phyloP scores from a whole-genome alignment of 1,140 invertebrate genomes.

The Bombus terrestris region DNA sequence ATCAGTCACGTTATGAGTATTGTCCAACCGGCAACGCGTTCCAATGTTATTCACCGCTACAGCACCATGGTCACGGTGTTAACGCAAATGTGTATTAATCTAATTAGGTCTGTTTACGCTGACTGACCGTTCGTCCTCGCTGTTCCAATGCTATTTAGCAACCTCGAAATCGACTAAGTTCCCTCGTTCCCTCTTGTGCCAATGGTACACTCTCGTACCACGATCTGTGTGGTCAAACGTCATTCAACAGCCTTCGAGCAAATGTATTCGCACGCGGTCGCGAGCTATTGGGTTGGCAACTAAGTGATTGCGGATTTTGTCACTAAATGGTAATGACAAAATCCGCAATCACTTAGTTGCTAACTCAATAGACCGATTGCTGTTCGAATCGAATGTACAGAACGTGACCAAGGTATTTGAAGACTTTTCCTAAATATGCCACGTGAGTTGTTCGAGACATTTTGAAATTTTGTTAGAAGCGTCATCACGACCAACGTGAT shows the following conservation, averaged over 20 bases:
- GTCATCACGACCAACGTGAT: too few species aligned
- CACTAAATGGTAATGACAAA: too few species aligned
- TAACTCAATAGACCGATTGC: rapidly evolving
- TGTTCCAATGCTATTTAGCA: not conserved
- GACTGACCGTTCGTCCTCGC: not conserved
- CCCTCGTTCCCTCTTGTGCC: not conserved
- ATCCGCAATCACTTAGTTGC: too few species aligned
- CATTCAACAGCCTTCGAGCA: not conserved
- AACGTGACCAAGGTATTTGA: too few species aligned
- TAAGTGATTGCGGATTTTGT: too few species aligned
- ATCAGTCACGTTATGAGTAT: not conserved
- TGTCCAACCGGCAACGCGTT: not conserved
- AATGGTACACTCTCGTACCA: not conserved
- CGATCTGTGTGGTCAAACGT: not conserved
- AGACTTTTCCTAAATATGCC: too few species aligned
- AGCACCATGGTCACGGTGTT: not conserved
- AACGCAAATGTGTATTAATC: conserved; percentile 30
- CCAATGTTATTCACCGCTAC: conserved; percentile 5
- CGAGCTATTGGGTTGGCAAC: too few species aligned
- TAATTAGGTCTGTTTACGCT: conserved; percentile 27
- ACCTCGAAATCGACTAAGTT: not conserved
- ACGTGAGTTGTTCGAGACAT: too few species aligned
- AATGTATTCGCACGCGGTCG: too few species aligned
- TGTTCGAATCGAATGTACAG: too few species aligned
- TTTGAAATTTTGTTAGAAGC: too few species aligned